Evolutionary conservation across 2,113 vertebrate species (phyloP), one percentile per base, ranked within the genome.

Genomic region (Bubo scandiacus): DNA sequence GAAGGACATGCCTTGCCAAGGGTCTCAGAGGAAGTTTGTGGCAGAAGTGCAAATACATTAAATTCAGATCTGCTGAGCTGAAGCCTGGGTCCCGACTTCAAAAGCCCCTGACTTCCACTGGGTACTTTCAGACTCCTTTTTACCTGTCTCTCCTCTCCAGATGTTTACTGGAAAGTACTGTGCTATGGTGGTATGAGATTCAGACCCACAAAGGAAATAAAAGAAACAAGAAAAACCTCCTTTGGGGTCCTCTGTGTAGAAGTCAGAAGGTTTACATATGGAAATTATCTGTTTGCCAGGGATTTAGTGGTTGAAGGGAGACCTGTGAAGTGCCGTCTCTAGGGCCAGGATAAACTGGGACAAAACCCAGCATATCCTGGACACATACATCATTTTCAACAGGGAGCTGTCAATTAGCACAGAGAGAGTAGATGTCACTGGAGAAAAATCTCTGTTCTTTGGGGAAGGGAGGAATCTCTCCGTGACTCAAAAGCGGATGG

Each of bases 391-490:
- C 8, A 70, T 82, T 89, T 80, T 89, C 62, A 91, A 55, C 38
- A 77, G 63, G 58, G 86, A 91, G n/a, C 12, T 94, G 66, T 95
- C 91, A 88, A 5, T 90, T 87, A 91, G 62, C 51, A 77, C 29
- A 27, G 47, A 47, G 47, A 8, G 10, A 94, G 58, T 79, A 72
- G 49, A 92, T 82, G 66, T 89, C 95, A 91, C 58, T 25, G 47
- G 67, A 91, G 67, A 92, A 94, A 87, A 90, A 94, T 91, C 42
- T 72, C 83, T 85, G 78, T 81, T 93, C 67, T 77, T 77, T 2
- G 4, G 70, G 87, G 87, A 95, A 38, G 32, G 67, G 62, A 95
- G 74, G 95, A 87, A 91, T 93, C 47, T 93, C 80, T 86, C 79
- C 1, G 1, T 88, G 91, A 92, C 81, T 96, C 54, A 80, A 82